phyloP scores from a whole-genome alignment of 2,113 vertebrate genomes.

The Boleophthalmus pectinirostris region DNA sequence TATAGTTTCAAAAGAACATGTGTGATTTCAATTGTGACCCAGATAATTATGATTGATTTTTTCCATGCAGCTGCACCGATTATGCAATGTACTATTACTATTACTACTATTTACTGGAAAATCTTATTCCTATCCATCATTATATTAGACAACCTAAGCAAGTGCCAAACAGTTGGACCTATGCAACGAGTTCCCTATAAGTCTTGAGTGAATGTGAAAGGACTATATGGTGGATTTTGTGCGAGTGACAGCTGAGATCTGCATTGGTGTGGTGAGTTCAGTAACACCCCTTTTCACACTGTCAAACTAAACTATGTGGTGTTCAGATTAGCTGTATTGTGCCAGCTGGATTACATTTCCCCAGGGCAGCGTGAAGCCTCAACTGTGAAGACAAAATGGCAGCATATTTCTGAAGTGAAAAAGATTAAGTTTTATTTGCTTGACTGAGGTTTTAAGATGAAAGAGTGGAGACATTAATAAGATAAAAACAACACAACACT shows the following conservation, averaged over 20 bases:
- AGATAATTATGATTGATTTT: too few relatives aligned
- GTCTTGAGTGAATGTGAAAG: constrained; percentile 13
- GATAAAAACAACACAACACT: neutral
- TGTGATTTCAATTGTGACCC: too few relatives aligned
- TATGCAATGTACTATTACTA: too few relatives aligned
- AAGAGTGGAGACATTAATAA: constrained; percentile 1
- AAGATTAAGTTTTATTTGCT: constrained; percentile 38
- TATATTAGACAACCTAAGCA: neutral
- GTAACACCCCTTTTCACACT: constrained; percentile 49
- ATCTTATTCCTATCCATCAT: neutral
- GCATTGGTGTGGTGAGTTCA: constrained; percentile 24
- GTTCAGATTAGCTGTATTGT: constrained; percentile 55
- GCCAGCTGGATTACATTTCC: constrained; percentile 54
- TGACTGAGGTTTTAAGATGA: constrained; percentile 3
- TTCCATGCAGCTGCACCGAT: too few relatives aligned
- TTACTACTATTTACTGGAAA: neutral
- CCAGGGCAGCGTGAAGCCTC: constrained; percentile 34
- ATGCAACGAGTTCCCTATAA: neutral
- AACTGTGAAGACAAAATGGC: constrained; percentile 37
- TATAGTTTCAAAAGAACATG: too few relatives aligned
- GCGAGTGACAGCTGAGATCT: constrained; percentile 37
- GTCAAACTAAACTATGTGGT: constrained; percentile 49
- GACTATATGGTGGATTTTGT: constrained; percentile 23
- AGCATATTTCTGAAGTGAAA: constrained; percentile 32
- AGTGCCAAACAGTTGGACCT: neutral